These are phyloP conservation scores for Caenorhabditis sulstoni DNA, from an alignment of 2,888 invertebrate genomes.

Conservation along the genomic window DNA sequence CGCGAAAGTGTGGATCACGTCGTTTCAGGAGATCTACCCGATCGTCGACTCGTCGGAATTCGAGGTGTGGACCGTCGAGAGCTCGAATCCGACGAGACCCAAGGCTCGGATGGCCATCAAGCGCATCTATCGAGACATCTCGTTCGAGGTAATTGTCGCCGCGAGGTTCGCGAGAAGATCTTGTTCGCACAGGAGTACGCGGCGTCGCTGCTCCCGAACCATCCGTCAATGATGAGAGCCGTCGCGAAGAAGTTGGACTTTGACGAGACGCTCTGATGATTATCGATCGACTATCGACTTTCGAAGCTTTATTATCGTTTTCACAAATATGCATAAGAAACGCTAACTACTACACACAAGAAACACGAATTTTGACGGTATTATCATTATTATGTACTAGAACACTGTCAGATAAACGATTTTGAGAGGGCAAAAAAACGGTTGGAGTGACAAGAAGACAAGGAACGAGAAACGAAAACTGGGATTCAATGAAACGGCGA, in stretches of 20 bases:
- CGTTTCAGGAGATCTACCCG: conserved; percentile 21
- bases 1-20: no score
- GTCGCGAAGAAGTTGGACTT: conserved; percentile 50
- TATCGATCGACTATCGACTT: conserved; percentile 1
- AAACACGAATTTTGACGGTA: neutral
- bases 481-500: no score
- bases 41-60: conserved; percentile 15
- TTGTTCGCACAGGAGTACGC: conserved; percentile 35
- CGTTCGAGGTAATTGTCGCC: conserved; percentile 41
- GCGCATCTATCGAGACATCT: conserved; percentile 49
- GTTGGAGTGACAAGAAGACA: conserved; percentile 10
- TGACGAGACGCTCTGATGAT: conserved; percentile 44
- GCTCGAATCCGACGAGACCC: conserved; percentile 31
- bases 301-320: conserved; percentile 13
- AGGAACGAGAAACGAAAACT: no score
- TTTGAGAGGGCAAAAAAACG: conserved; percentile 22
- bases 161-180: neutral
- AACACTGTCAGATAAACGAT: conserved; percentile 20
- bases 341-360: neutral
- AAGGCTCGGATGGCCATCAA: conserved; percentile 58
- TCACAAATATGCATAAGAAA: neutral
- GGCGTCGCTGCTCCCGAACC: conserved; percentile 43
- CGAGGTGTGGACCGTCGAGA: conserved; percentile 59
- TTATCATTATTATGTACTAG: conserved; percentile 4
- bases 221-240: conserved; percentile 41